Evolutionary conservation across 30 jellyfish, hydroid and myxozoan species (phyloP), one percentile per base, ranked within the genome.

Genomic region (Aurelia sp.): DNA sequence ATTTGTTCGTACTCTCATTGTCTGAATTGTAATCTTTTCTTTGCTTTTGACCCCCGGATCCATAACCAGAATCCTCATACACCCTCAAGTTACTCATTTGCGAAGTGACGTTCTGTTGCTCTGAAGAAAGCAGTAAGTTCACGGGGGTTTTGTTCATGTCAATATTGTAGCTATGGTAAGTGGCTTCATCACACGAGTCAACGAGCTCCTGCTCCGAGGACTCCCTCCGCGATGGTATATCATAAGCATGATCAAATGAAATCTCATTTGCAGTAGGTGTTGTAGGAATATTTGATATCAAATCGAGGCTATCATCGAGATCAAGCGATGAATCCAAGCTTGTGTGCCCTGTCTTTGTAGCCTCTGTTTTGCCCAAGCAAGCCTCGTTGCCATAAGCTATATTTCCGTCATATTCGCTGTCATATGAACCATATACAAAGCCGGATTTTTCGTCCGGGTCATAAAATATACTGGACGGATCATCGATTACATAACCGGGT

Each of bases 401-500:
- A 40, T 66, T 65, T 21, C 7, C 40, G 51, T 87, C 91, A 22
- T 59, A 55, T 4, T 62, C 41, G 62, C 35, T 53, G 13, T 40
- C 82, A 4, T 44, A 78, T 27, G 97, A 70, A 2, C 88, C 81
- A 55, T 96, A 96, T 17, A 96, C 98, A 62, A 96, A 96, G 15
- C 97, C 99, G 16, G 99, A 50, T 70, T 96, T 96, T 81, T 96
- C 99, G 50, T 96, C 86, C 61, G 99, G 99, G 83, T 96, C 99
- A 81, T 47, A 96, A 78, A 96, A 96, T 40, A 96, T 90, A 61
- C 97, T 90, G n/a, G 99, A 96, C 47, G 99, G 99, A 69, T 96
- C 99, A 58, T 96, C 98, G 31, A 96, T 87, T 20, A 72, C 82
- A 53, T 22, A 47, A 21, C 84, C 86, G 8, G 94, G 96, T 84